Conservation (phyloP, 2,797 vertebrate species). For the Hippocampus kuda region DNA sequence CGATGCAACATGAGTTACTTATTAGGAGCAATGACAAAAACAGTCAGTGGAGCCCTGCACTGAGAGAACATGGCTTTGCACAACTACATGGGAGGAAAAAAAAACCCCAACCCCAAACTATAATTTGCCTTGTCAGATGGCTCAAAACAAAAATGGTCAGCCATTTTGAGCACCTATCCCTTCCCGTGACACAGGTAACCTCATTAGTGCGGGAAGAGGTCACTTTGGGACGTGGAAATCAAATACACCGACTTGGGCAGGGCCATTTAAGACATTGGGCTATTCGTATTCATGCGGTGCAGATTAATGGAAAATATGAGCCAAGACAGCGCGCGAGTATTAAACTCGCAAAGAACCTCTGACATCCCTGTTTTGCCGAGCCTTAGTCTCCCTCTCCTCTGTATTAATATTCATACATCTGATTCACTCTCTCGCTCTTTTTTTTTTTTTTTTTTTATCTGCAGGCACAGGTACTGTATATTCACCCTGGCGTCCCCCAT, state of each 20-base stretch:
- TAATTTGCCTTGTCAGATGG: no score
- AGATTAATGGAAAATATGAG: slow-evolving; percentile 70
- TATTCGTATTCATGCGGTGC: slow-evolving; percentile 70
- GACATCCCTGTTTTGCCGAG: slow-evolving; percentile 54
- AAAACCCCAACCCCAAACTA: no score
- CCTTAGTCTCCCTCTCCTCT: slow-evolving; percentile 23
- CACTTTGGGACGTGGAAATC: slow-evolving; percentile 71
- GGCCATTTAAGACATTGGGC: slow-evolving; percentile 62
- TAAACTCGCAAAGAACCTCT: slow-evolving; percentile 67
- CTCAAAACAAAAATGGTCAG: slow-evolving; percentile 11
- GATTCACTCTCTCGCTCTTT: slow-evolving; percentile 12
- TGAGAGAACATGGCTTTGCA: no score
- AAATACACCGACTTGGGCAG: slow-evolving; percentile 67
- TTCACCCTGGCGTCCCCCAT: no score
- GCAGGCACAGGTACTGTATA: background rate
- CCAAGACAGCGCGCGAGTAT: slow-evolving; percentile 56
- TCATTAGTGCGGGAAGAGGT: slow-evolving; percentile 68
- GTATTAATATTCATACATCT: slow-evolving; percentile 63
- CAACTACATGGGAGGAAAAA: no score
- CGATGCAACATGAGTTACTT: slow-evolving; percentile 27
- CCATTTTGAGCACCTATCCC: slow-evolving; percentile 38
- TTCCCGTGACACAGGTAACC: slow-evolving; percentile 61
- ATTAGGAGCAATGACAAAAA: slow-evolving; percentile 17
- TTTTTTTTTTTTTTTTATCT: slow-evolving; percentile 12
- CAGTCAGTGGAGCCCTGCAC: no score